A percentile compares a stretch with the other conserved stretches of the same genome.
Conservation (phyloP, 2,888 invertebrate genomes). For the Sesamia inferens region DNA sequence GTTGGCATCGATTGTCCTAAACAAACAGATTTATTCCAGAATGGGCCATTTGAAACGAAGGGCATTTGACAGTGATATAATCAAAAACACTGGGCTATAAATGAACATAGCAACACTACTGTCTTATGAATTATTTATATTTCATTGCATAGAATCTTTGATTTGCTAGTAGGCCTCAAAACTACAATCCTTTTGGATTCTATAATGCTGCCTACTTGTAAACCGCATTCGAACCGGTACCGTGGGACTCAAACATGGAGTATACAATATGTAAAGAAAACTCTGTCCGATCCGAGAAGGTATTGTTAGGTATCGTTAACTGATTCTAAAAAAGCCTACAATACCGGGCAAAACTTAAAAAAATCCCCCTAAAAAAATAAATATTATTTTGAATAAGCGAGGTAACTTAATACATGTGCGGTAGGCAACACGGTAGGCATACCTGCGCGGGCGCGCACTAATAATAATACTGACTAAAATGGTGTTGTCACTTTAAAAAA, state of each 20-base stretch:
- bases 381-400: no score
- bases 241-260: constrained; percentile 74
- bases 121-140: constrained; percentile 34
- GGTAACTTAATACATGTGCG: no score
- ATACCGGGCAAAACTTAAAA: no score
- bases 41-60: constrained; percentile 32
- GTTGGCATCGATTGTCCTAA: constrained; percentile 4
- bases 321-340: no score
- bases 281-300: no score
- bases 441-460: no score
- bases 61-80: constrained; percentile 44
- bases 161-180: constrained; percentile 63
- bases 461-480: no score
- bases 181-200: constrained; percentile 63
- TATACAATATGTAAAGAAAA: constrained; percentile 1
- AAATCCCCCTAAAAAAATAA: no score
- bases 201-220: constrained; percentile 63
- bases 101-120: constrained; percentile 19
- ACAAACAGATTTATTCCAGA: constrained; percentile 36
- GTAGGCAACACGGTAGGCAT: no score
- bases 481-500: no score
- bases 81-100: constrained; percentile 42
- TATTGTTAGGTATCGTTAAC: no score
- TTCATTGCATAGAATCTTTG: constrained; percentile 47
- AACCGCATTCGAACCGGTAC: constrained; percentile 71